Conservation (phyloP, 2,797 vertebrate species). For the Tamandua tetradactyla region DNA sequence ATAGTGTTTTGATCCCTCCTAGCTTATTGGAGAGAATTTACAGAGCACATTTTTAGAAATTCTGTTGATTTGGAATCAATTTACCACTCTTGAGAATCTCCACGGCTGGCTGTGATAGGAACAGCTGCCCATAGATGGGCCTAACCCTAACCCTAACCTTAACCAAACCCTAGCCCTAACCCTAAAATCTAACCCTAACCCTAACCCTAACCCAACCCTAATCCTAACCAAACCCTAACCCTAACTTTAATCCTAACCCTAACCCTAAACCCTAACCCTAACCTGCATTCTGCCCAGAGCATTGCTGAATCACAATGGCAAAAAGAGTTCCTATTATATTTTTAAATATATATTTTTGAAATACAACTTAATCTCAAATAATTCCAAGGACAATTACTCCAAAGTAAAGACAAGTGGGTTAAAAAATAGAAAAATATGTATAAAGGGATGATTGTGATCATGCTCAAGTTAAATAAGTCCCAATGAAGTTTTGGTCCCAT, state of each 20-base stretch:
- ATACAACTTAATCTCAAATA: constrained; percentile 31
- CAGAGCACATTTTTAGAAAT: background rate
- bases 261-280: too few relatives aligned
- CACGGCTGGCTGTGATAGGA: background rate
- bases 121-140: background rate
- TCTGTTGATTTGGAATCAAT: background rate
- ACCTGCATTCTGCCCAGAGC: background rate
- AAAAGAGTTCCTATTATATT: background rate
- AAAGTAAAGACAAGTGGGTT: background rate
- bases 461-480: background rate
- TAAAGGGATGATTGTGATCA: background rate
- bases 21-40: background rate
- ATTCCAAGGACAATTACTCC: background rate
- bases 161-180: too few relatives aligned
- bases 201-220: too few relatives aligned
- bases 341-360: constrained; percentile 3
- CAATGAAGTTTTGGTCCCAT: background rate
- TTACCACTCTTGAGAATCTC: background rate
- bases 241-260: too few relatives aligned
- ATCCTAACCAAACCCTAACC: too few relatives aligned
- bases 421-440: background rate
- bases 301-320: background rate
- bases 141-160: too few relatives aligned
- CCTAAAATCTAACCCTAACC: too few relatives aligned
- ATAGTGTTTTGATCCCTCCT: background rate